Evolutionary conservation across 1,140 invertebrate genomes (phyloP).

Genomic region (Ceratina australensis): DNA sequence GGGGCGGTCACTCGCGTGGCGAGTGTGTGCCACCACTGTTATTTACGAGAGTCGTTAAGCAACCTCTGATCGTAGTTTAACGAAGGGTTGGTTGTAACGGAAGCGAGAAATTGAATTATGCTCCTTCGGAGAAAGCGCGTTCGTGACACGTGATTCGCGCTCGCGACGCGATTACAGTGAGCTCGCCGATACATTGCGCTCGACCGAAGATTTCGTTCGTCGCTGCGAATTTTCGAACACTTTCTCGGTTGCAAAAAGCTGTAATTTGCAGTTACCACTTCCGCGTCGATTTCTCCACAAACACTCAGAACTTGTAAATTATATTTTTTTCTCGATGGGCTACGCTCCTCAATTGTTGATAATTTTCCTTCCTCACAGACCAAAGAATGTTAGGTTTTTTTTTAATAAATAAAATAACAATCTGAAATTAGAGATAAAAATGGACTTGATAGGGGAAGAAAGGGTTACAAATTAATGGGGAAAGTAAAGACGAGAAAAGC

Average conservation of each 20-base stretch:
- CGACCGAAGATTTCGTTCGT: background rate
- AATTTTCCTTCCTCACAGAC: too few species aligned
- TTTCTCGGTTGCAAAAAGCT: background rate
- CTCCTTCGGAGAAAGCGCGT: slow-evolving; percentile 1
- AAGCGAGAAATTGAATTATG: slow-evolving; percentile 40
- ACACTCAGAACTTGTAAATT: slow-evolving; percentile 30
- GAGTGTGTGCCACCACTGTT: slow-evolving; percentile 27
- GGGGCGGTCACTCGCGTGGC: slow-evolving; percentile 31
- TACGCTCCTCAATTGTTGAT: slow-evolving; percentile 31
- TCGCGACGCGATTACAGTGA: background rate
- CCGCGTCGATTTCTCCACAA: slow-evolving; percentile 19
- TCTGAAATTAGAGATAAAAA: too few species aligned
- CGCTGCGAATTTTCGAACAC: background rate
- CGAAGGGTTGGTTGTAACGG: slow-evolving; percentile 25
- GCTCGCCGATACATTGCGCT: too few species aligned
- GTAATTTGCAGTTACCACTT: slow-evolving; percentile 24
- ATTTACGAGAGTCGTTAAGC: slow-evolving; percentile 51
- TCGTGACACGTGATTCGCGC: background rate
- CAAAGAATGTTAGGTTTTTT: too few species aligned
- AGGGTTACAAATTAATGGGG: too few species aligned
- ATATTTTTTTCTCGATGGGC: background rate
- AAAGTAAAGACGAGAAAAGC: too few species aligned
- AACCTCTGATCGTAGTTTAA: slow-evolving; percentile 22
- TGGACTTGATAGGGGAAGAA: too few species aligned
- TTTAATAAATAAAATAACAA: too few species aligned